A percentile compares a stretch with the other conserved stretches of the same genome.
Conservation (phyloP, 2,888 invertebrate species). For the Cacoxenus indagator region DNA sequence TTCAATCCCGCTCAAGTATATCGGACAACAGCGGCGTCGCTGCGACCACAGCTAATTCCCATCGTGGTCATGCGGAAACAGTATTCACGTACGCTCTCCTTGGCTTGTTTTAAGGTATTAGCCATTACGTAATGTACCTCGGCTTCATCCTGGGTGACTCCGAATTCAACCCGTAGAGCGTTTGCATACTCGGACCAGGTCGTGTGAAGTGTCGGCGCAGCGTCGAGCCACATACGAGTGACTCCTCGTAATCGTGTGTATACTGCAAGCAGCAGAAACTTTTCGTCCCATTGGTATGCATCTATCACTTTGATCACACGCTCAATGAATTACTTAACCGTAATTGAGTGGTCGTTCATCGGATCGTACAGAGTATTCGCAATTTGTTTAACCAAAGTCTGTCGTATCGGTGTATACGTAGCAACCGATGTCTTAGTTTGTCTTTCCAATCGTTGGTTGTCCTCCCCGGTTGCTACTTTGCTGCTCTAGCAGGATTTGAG, state of each 20-base stretch:
- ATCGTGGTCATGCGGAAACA: conserved; percentile 26
- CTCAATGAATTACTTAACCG: not conserved
- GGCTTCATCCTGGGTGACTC: conserved; percentile 21
- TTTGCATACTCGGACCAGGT: conserved; percentile 24
- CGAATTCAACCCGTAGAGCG: conserved; percentile 24
- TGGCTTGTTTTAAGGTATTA: conserved; percentile 15
- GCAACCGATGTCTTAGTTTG: not conserved
- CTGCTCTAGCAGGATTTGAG: not conserved
- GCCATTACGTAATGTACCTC: conserved; percentile 19
- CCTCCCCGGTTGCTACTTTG: not conserved
- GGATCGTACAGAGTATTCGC: not conserved
- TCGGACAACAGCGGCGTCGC: too few species aligned
- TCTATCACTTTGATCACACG: conserved; percentile 23
- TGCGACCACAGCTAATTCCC: conserved; percentile 19
- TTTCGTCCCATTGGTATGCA: conserved; percentile 24
- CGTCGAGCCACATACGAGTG: conserved; percentile 22
- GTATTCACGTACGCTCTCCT: conserved; percentile 18
- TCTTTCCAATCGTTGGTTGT: conserved; percentile 7
- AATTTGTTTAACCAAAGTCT: not conserved
- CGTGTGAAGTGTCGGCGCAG: conserved; percentile 13
- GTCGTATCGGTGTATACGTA: not conserved
- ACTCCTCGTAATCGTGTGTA: conserved; percentile 18
- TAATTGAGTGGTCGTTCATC: not conserved
- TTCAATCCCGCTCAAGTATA: too few species aligned
- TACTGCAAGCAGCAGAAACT: conserved; percentile 22